These are phyloP conservation scores for Harpalus rufipes DNA, from an alignment of 2,888 invertebrate species.

Conservation along the genomic window DNA sequence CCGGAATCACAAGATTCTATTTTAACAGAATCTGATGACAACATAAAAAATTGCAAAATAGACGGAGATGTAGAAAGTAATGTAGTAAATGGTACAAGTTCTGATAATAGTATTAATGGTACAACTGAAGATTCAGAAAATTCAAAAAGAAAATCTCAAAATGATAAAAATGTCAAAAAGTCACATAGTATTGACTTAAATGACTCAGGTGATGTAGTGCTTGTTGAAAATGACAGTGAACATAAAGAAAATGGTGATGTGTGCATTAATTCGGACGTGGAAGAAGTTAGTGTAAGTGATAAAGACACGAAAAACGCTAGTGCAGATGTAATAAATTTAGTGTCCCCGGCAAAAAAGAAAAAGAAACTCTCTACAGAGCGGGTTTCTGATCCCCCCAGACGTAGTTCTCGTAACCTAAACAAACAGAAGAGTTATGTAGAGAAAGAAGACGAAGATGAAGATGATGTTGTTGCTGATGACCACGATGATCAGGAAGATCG, in stretches of 20 bases:
- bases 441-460: conserved; percentile 75
- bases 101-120: conserved; percentile 65
- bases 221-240: conserved; percentile 72
- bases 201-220: conserved; percentile 75
- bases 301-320: conserved; percentile 71
- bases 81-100: conserved; percentile 72
- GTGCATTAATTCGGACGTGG: conserved; percentile 75
- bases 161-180: conserved; percentile 5
- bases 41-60: conserved; percentile 71
- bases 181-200: conserved; percentile 71
- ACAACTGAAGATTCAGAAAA: conserved; percentile 41
- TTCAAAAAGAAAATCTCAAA: conserved; percentile 67
- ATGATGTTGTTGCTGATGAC: conserved; percentile 76
- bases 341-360: conserved; percentile 76
- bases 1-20: conserved; percentile 61
- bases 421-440: conserved; percentile 78
- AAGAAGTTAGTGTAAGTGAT: conserved; percentile 74
- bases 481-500: conserved; percentile 68
- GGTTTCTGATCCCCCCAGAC: conserved; percentile 75
- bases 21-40: conserved; percentile 18
- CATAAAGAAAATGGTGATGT: conserved; percentile 71
- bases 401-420: conserved; percentile 81
- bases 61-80: conserved; percentile 74
- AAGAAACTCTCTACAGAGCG: conserved; percentile 70
- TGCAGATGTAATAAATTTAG: conserved; percentile 68